A percentile compares a stretch with the other conserved stretches of the same genome.
Evolutionary conservation across 2,888 invertebrate species (phyloP).

Genomic region (Frankliniella intonsa): DNA sequence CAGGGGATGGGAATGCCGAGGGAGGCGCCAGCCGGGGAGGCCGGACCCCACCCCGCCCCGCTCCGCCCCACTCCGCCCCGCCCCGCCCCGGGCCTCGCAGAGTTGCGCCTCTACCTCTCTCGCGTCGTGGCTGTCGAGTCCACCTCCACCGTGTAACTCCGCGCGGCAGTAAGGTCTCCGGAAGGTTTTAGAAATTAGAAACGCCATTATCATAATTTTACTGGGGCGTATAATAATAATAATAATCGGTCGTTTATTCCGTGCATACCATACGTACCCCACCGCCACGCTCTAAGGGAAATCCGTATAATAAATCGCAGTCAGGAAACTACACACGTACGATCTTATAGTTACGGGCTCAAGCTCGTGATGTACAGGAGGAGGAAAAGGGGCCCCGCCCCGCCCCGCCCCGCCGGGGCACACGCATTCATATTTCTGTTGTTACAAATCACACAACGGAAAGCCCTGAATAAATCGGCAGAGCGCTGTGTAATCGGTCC

Average conservation of each 20-base stretch:
- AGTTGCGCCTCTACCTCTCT: background rate
- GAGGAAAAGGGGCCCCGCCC: background rate
- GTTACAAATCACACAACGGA: conserved; percentile 20
- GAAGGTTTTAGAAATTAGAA: too few relatives aligned
- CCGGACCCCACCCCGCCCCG: background rate
- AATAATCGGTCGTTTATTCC: too few relatives aligned
- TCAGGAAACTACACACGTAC: too few relatives aligned
- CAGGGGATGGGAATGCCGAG: background rate
- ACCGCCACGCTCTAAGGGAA: too few relatives aligned
- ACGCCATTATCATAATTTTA: too few relatives aligned
- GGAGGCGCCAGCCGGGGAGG: background rate
- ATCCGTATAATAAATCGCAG: too few relatives aligned
- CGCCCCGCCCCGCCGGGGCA: background rate
- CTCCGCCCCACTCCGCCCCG: background rate
- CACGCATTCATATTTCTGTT: background rate
- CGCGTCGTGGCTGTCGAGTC: background rate
- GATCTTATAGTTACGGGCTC: too few relatives aligned
- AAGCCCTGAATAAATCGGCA: conserved; percentile 17
- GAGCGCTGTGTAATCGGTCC: too few relatives aligned
- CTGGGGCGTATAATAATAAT: too few relatives aligned
- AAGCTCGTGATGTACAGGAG: background rate
- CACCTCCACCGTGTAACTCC: background rate
- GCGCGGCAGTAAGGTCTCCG: too few relatives aligned
- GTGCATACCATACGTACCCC: too few relatives aligned
- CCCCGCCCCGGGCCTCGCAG: background rate